Conservation (phyloP, 2,797 vertebrate genomes). For the Tachyglossus aculeatus region DNA sequence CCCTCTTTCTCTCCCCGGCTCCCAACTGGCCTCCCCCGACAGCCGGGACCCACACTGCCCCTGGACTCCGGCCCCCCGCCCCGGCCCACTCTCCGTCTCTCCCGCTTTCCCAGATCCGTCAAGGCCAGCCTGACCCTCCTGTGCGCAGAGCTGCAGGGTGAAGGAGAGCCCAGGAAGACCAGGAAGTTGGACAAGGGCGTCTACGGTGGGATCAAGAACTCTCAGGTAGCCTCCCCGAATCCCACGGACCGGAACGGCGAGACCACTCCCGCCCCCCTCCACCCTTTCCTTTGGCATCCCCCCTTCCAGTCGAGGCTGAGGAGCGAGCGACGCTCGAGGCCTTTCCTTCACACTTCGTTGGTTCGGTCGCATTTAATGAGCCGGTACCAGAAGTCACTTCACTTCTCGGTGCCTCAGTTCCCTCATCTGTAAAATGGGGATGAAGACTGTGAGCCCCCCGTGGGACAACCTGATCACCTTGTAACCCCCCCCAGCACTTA, state of each 20-base stretch:
- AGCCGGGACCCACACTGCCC: neutral
- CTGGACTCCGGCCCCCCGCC: too few relatives aligned
- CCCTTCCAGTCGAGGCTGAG: too few relatives aligned
- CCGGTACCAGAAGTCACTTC: too few relatives aligned
- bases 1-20: neutral
- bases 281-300: too few relatives aligned
- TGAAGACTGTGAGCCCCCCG: too few relatives aligned
- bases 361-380: too few relatives aligned
- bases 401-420: too few relatives aligned
- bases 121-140: constrained; percentile 83
- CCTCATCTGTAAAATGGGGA: too few relatives aligned
- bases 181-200: constrained; percentile 82
- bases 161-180: constrained; percentile 82
- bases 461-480: too few relatives aligned
- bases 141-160: constrained; percentile 81
- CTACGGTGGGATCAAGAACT: constrained; percentile 77
- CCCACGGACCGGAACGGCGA: neutral
- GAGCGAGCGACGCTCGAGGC: too few relatives aligned
- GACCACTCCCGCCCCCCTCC: neutral
- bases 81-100: constrained; percentile 31
- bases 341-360: too few relatives aligned
- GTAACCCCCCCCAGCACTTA: too few relatives aligned
- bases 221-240: constrained; percentile 75
- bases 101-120: constrained; percentile 73
- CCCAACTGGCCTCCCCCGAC: neutral